Percentiles rank a stretch among this genome's conserved stretches.
These are phyloP conservation scores for Xiphophorus couchianus DNA, from an alignment of 2,113 vertebrate genomes.

Conservation along the genomic window DNA sequence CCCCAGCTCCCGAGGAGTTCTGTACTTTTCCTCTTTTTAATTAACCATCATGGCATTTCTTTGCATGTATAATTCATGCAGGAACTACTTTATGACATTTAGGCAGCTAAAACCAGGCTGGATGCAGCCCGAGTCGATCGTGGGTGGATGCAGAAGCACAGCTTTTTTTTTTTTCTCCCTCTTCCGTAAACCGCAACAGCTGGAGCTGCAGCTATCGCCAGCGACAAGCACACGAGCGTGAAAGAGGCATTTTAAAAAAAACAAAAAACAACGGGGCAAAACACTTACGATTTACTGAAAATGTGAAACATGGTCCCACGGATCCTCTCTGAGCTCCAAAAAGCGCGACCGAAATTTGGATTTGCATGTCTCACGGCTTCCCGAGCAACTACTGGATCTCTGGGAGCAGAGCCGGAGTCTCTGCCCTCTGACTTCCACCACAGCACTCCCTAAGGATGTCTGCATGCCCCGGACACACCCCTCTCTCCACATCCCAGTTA, in stretches of 20 bases:
- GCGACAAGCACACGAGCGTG: constrained; percentile 10
- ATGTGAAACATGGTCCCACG: constrained; percentile 76
- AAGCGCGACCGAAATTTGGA: constrained; percentile 41
- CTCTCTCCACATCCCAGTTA: constrained; percentile 76
- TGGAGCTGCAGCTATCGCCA: constrained; percentile 27
- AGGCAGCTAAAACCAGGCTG: neutral
- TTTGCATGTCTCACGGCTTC: constrained; percentile 68
- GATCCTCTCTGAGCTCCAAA: constrained; percentile 42
- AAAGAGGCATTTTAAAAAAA: constrained; percentile 26
- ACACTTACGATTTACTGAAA: constrained; percentile 77
- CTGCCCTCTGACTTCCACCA: constrained; percentile 72
- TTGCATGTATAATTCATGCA: constrained; percentile 1
- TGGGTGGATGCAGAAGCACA: constrained; percentile 48
- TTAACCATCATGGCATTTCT: constrained; percentile 11
- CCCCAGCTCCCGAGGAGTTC: constrained; percentile 13
- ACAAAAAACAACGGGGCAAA: neutral
- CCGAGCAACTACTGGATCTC: constrained; percentile 71
- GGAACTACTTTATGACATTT: constrained; percentile 10
- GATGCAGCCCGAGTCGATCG: constrained; percentile 6
- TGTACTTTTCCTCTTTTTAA: constrained; percentile 17
- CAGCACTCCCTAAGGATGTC: constrained; percentile 73
- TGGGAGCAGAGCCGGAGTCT: constrained; percentile 61
- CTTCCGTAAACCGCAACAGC: constrained; percentile 49
- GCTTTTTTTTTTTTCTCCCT: neutral
- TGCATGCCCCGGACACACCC: constrained; percentile 81